A percentile compares a stretch with the other conserved stretches of the same genome.
Conservation (phyloP, 2,797 vertebrate species). For the Macropus fuliginosus region DNA sequence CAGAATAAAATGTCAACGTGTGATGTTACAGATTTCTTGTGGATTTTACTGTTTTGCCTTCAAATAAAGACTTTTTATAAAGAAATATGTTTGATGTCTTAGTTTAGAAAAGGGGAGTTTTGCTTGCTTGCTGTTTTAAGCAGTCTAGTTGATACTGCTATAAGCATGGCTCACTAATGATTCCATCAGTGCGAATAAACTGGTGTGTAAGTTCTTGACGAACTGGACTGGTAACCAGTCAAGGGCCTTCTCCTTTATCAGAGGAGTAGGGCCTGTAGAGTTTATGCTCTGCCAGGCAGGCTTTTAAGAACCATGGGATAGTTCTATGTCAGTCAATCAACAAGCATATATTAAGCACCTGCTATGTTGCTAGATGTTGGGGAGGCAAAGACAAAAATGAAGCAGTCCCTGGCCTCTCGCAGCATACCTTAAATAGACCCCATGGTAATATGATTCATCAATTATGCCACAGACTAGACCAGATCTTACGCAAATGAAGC, state of each 20-base stretch:
- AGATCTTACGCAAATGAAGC: not conserved
- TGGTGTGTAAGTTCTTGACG: not conserved
- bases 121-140: not conserved
- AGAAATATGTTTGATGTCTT: not conserved
- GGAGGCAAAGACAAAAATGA: not conserved
- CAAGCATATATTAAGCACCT: not conserved
- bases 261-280: not conserved
- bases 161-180: not conserved
- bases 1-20: constrained; percentile 61
- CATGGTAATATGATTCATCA: not conserved
- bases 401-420: not conserved
- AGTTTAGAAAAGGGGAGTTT: not conserved
- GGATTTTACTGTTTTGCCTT: constrained; percentile 85
- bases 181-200: not conserved
- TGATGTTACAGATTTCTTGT: constrained; percentile 81
- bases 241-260: not conserved
- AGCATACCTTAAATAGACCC: not conserved
- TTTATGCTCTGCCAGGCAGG: not conserved
- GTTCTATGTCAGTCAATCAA: not conserved
- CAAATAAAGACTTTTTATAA: constrained; percentile 84
- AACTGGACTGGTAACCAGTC: not conserved
- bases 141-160: not conserved
- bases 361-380: not conserved
- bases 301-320: not conserved
- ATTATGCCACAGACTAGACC: not conserved